Conservation (phyloP, 2,797 vertebrate species). For the Enoplosus armatus region DNA sequence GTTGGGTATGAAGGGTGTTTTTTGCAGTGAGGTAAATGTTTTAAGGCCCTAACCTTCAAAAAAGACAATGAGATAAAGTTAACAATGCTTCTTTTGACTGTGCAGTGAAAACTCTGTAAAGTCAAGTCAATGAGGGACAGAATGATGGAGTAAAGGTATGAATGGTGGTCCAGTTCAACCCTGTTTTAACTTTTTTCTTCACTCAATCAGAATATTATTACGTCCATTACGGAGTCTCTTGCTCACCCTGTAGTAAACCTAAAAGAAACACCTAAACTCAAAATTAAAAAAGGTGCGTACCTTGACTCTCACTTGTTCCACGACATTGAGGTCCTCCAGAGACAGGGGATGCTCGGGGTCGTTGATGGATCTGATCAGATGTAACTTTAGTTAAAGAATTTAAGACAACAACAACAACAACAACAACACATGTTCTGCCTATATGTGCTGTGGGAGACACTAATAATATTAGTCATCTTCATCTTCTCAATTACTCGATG, state of each 20-base stretch:
- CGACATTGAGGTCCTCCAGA: conserved; percentile 95
- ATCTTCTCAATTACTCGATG: no score
- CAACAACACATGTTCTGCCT: not conserved
- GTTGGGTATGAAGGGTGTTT: not conserved
- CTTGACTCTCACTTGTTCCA: conserved; percentile 92
- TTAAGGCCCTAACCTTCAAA: not conserved
- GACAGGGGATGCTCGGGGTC: conserved; percentile 96
- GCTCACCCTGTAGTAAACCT: not conserved
- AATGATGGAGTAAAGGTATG: not conserved
- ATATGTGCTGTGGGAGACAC: not conserved
- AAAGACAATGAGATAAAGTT: no score
- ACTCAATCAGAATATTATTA: not conserved
- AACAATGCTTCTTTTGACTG: no score
- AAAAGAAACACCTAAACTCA: not conserved
- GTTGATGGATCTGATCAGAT: conserved; percentile 94
- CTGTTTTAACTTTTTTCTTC: not conserved
- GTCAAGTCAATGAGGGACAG: not conserved
- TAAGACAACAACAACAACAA: not conserved
- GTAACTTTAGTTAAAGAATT: conserved; percentile 78
- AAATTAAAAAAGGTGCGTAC: conserved; percentile 71
- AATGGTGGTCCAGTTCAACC: not conserved
- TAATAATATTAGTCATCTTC: no score
- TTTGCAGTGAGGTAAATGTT: not conserved
- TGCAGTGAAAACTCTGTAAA: not conserved
- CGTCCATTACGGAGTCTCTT: not conserved